A percentile compares a stretch with the other conserved stretches of the same genome.
These are phyloP conservation scores for Neoitamus cyanurus DNA, from an alignment of 2,888 invertebrate genomes.

Conservation along the genomic window DNA sequence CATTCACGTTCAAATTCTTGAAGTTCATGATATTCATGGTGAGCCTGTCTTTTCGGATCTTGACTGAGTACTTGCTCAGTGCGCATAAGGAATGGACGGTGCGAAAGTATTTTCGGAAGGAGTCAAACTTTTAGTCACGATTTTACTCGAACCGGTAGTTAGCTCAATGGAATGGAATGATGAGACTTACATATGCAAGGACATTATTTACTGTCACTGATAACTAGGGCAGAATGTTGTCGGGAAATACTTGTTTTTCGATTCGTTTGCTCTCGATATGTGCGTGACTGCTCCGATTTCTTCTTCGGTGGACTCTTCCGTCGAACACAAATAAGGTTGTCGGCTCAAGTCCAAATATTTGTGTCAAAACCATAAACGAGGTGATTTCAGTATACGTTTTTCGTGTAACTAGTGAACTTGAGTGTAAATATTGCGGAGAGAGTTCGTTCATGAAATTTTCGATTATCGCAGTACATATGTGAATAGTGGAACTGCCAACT, in stretches of 20 bases:
- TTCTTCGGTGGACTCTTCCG: background rate
- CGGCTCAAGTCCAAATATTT: constrained; percentile 2
- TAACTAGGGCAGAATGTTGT: background rate
- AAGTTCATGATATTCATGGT: background rate
- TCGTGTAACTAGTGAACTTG: constrained; percentile 28
- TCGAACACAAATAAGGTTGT: background rate
- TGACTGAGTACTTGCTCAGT: background rate
- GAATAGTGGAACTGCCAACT: background rate
- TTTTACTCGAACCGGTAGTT: background rate
- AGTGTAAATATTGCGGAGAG: background rate
- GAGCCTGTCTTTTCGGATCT: background rate
- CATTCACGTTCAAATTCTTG: background rate
- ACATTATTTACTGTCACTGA: background rate
- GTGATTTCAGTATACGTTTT: background rate
- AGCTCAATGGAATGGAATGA: background rate
- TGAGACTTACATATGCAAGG: background rate
- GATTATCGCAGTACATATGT: background rate
- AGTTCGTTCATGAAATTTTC: background rate
- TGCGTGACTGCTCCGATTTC: background rate
- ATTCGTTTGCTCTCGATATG: background rate
- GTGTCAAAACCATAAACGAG: background rate
- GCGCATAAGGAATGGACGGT: background rate
- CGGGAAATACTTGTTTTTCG: background rate
- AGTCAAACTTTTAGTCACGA: constrained; percentile 17
- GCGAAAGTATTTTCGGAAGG: background rate